phyloP scores from a whole-genome alignment of 1,140 invertebrate genomes.

The Anastrepha obliqua region DNA sequence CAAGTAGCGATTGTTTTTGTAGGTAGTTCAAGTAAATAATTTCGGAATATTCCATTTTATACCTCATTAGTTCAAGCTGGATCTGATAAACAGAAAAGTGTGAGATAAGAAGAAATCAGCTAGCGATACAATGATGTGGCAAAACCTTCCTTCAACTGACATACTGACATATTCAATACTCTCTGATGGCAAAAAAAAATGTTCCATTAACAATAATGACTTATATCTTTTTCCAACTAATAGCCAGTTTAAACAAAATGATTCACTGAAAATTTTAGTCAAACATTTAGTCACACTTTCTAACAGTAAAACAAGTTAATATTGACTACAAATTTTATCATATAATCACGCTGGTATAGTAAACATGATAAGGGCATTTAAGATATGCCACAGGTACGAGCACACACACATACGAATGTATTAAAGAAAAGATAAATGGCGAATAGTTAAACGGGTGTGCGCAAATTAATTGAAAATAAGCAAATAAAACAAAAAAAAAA shows the following conservation, averaged over 20 bases:
- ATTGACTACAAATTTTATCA: background rate
- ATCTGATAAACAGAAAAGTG: no score
- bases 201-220: no score
- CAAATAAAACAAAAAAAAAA: background rate
- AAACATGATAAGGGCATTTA: constrained; percentile 20
- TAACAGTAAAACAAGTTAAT: constrained; percentile 25
- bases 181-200: no score
- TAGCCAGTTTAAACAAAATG: background rate
- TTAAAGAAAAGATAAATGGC: background rate
- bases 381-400: background rate
- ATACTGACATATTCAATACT: background rate
- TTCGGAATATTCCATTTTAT: no score
- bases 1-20: no score
- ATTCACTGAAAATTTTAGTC: background rate
- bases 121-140: no score
- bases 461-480: constrained; percentile 9
- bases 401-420: background rate
- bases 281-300: constrained; percentile 30
- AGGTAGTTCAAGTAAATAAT: no score
- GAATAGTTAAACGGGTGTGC: background rate
- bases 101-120: no score
- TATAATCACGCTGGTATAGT: background rate
- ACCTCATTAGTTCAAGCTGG: no score
- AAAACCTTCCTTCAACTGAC: no score
- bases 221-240: background rate